Evolutionary conservation across 2,888 invertebrate genomes (phyloP), one percentile per base, ranked within the genome.

Genomic region (Meandrusa payeni): DNA sequence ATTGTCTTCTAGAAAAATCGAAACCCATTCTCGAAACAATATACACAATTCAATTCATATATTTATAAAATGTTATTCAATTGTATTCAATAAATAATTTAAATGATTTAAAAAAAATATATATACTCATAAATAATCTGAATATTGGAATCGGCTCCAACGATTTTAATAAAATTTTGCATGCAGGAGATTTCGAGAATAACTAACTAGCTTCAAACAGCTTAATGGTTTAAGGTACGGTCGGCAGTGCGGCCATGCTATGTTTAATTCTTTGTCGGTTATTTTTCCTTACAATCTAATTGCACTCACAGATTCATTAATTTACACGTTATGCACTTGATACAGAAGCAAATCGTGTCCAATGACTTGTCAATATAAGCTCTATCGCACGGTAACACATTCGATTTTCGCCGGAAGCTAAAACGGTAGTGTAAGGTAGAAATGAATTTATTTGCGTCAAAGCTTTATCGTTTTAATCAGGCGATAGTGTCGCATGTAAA

Each of bases 1-100:
- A 93, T 79, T 95, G 95, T 61, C 94, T 86, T 63, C 88, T 90
- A 1, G 93, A 90, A 66, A 94, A 94, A 53, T 91, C 87, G 11
- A 89, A 83, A 74, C 88, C 88, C 91, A 91, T 92, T 71, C 60
- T 67, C 6, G 5, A 11, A 20, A 11, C 7, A 24, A 3, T n/a
- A 27, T 2, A 27, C 5, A 12, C n/a, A 12, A 13, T 11, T 22
- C n/a, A n/a, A n/a, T n/a, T n/a, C n/a, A n/a, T n/a, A n/a, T n/a
- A n/a, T n/a, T n/a, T n/a, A n/a, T n/a, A n/a, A n/a, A n/a, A n/a
- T n/a, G n/a, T n/a, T n/a, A n/a, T n/a, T n/a, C n/a, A n/a, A n/a
- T n/a, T n/a, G n/a, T n/a, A n/a, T n/a, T n/a, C n/a, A n/a, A n/a
- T n/a, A n/a, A n/a, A n/a, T n/a, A n/a, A n/a, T n/a, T n/a, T n/a